Evolutionary conservation across 1,140 invertebrate species (phyloP), one percentile per base, ranked within the genome.

Genomic region (Lepidurus apus): DNA sequence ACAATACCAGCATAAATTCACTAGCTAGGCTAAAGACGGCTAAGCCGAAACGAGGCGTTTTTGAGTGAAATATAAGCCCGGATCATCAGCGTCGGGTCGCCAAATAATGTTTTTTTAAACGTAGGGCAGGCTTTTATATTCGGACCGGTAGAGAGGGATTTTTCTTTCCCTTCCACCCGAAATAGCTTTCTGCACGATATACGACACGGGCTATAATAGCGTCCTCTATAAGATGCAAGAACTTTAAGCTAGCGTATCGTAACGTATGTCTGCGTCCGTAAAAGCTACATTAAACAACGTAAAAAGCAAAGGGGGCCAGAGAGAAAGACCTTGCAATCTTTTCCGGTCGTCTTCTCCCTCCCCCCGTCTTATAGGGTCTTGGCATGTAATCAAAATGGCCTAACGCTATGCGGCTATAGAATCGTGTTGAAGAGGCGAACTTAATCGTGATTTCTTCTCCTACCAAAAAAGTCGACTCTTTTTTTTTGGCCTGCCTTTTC

Each of bases 181-280:
- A 65, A 65, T 65, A 65, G 53, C 53, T 65, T 65, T 65, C 53
- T 65, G 53, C 53, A 65, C 53, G 53, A 65, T 65, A 65, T 65
- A 65, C 53, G 53, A 7, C 53, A 65, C 53, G 53, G 21, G 53
- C 53, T 65, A 65, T 65, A 34, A 34, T 34, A 17, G 53, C 17
- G 53, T 65, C 21, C 9, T 21, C 7, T 21, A 65, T n/a, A 65
- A 65, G 53, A 65, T 21, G 53, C 53, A 17, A 65, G 53, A 65
- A 34, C 21, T 65, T 65, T 65, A 21, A 65, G 53, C 53, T 21
- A 65, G 53, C 53, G 53, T 65, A 65, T n/a, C 34, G 34, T 34
- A 34, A 13, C 53, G 53, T 65, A 65, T 65, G 53, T 65, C 53
- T 65, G 53, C 21, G 53, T 65, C n/a, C 53, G 53, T 65, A 65